Evolutionary conservation across 2,888 invertebrate species (phyloP), one percentile per base, ranked within the genome.

Genomic region (Drosophila mercatorum): DNA sequence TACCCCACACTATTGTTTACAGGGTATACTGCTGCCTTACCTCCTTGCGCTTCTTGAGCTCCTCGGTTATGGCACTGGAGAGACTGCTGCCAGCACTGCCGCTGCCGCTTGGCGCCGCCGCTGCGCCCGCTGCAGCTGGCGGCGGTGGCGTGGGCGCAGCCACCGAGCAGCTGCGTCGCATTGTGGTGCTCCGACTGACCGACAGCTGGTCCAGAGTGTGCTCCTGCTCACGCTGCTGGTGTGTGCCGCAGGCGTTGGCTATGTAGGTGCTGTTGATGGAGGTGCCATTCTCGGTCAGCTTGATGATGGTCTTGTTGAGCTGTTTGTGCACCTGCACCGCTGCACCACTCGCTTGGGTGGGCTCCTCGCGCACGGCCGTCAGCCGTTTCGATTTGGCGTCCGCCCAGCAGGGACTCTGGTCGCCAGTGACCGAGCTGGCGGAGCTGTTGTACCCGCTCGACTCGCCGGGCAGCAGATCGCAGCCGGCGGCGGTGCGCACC

Each of bases 371-470:
- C 14, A 96, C 96, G 69, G 96, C 95, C 3, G 96, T 96, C 41
- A 96, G 93, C 1, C 96, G 93, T 81, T 95, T 94, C 3, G 94
- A 93, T 57, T 92, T 91, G 46, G 94, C 93, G 71, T 95, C 94
- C 1, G 95, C 95, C 90, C 96, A 95, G 47, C 95, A 95, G 12
- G 94, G 94, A 89, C 95, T 95, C 77, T 95, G 94, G 89, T 96
- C 97, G 5, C 95, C 95, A 0, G 96, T 96, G 2, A 96, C 95
- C 34, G 96, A 96, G 74, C 96, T 96, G n/a, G 96, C 96, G 0
- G 96, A 96, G 88, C 96, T 96, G 90, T 97, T 96, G 93, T 97
- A 97, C 8, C 97, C 97, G 64, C 96, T 96, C 55, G 96, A 96
- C 92, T 96, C 96, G 10, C 96, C 96, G 0, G 96, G 96, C 85